Conservation (phyloP, 2,113 vertebrate species). For the Vanacampus margaritifer region DNA sequence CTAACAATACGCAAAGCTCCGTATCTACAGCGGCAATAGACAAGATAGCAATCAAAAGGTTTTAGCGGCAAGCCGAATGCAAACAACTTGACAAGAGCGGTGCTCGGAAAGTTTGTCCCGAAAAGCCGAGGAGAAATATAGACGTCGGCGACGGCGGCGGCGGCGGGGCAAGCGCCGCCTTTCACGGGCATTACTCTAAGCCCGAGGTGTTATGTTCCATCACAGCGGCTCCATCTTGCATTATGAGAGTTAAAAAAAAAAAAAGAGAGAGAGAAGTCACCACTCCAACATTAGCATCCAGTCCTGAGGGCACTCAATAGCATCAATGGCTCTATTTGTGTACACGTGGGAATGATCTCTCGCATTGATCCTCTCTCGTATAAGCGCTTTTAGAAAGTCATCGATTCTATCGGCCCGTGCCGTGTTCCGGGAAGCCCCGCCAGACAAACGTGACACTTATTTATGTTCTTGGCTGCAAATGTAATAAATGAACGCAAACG, state of each 20-base stretch:
- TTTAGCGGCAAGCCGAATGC: conserved; percentile 39
- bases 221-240: conserved; percentile 56
- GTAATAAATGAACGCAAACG: not conserved
- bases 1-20: conserved; percentile 20
- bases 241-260: conserved; percentile 41
- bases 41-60: conserved; percentile 44
- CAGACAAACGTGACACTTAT: conserved; percentile 41
- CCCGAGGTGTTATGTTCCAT: conserved; percentile 46
- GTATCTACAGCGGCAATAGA: conserved; percentile 23
- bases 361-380: conserved; percentile 64
- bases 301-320: conserved; percentile 49
- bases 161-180: conserved; percentile 41
- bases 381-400: conserved; percentile 76
- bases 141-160: conserved; percentile 1
- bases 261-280: conserved; percentile 7
- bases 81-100: conserved; percentile 32
- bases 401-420: conserved; percentile 64
- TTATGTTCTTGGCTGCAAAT: conserved; percentile 12
- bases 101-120: conserved; percentile 28
- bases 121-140: conserved; percentile 31
- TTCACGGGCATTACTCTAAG: conserved; percentile 57
- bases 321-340: conserved; percentile 64
- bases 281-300: conserved; percentile 38
- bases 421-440: conserved; percentile 72
- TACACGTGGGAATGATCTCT: conserved; percentile 66